Conservation (phyloP, 1,140 invertebrate genomes). For the Leptoteleia sp. region DNA sequence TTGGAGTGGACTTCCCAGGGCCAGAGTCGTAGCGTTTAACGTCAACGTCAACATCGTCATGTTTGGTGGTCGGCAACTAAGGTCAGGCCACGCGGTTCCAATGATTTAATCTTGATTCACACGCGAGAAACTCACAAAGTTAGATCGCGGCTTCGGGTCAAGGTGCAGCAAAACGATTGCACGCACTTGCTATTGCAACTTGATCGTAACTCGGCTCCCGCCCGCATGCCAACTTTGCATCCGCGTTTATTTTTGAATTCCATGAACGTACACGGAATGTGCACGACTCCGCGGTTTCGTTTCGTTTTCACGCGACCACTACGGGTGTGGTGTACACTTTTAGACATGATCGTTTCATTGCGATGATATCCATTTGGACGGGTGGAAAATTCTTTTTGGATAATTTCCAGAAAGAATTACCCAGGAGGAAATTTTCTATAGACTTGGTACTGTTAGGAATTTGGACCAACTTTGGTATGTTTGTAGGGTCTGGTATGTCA, state of each 20-base stretch:
- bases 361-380: no score
- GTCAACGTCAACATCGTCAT: conserved; percentile 63
- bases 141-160: conserved; percentile 74
- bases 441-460: no score
- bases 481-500: no score
- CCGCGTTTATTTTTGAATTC: conserved; percentile 41
- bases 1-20: conserved; percentile 49
- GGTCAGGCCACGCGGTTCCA: conserved; percentile 70
- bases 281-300: no score
- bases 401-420: no score
- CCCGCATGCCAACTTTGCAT: conserved; percentile 36
- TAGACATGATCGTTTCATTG: no score
- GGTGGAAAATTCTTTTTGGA: no score
- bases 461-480: no score
- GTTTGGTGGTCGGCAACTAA: conserved; percentile 69
- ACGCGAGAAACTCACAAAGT: conserved; percentile 77
- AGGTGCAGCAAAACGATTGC: conserved; percentile 71
- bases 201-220: conserved; percentile 19
- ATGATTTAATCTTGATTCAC: conserved; percentile 79
- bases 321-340: no score
- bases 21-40: conserved; percentile 60
- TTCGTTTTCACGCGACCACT: no score
- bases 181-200: conserved; percentile 58
- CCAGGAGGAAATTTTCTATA: no score
- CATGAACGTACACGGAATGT: no score